Conservation (phyloP, 2,888 invertebrate genomes). For the Meliscaeva auricollis region DNA sequence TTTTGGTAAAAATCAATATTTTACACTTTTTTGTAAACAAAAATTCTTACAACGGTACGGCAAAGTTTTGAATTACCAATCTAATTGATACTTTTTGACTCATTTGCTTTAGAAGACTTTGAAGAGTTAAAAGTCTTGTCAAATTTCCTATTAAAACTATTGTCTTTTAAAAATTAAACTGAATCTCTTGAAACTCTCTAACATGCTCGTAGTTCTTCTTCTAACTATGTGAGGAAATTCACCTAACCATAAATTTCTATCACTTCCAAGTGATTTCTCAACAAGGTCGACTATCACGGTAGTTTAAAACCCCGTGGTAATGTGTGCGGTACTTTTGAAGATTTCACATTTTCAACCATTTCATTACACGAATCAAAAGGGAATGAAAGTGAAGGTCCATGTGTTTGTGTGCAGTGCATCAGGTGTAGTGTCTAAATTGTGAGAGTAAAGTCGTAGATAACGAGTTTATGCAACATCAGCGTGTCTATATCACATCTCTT, state of each 20-base stretch:
- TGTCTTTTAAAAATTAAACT: too few relatives aligned
- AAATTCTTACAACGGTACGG: too few relatives aligned
- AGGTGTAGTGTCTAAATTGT: background rate
- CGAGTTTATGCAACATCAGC: background rate
- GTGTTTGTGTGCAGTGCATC: slow-evolving; percentile 1
- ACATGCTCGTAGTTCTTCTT: too few relatives aligned
- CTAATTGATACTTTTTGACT: too few relatives aligned
- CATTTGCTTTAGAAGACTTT: too few relatives aligned
- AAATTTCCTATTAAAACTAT: too few relatives aligned
- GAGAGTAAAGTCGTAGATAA: background rate
- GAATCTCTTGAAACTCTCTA: too few relatives aligned
- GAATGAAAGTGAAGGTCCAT: background rate
- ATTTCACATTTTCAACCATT: slow-evolving; percentile 14
- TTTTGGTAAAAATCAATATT: too few relatives aligned
- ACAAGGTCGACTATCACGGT: background rate
- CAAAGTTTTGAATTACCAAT: too few relatives aligned
- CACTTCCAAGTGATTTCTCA: slow-evolving; percentile 59
- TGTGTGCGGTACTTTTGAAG: background rate
- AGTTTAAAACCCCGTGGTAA: background rate
- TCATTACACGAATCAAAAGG: background rate
- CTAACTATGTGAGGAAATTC: background rate
- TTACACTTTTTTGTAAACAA: too few relatives aligned
- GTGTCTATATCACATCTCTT: background rate
- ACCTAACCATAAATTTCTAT: slow-evolving; percentile 5
- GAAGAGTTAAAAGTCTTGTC: too few relatives aligned